Evolutionary conservation across 2,797 vertebrate species (phyloP).

Genomic region (Selene dorsalis): DNA sequence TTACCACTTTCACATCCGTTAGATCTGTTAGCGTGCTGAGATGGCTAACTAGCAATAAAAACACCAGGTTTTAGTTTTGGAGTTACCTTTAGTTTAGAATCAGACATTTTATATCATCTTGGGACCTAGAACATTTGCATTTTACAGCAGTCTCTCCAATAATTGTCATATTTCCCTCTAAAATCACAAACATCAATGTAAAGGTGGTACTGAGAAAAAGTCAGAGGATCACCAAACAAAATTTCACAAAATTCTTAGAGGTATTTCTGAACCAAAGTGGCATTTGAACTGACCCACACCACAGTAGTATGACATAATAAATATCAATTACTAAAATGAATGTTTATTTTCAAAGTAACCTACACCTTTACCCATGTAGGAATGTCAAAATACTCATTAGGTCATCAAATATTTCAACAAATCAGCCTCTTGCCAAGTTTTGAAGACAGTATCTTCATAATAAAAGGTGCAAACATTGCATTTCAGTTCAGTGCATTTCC

Average conservation of each 20-base stretch:
- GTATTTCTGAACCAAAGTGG: not conserved
- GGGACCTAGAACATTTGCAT: not conserved
- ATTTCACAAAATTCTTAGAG: not conserved
- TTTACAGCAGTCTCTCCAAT: not conserved
- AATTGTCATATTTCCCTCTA: not conserved
- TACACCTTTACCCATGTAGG: not conserved
- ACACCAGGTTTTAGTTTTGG: not conserved
- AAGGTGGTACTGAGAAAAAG: not conserved
- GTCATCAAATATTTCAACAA: not conserved
- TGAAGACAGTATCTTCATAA: not conserved
- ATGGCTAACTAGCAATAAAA: not conserved
- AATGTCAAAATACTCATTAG: not conserved
- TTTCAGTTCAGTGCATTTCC: constrained; percentile 6
- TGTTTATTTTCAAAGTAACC: not conserved
- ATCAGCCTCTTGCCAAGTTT: not conserved
- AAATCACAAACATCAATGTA: constrained; percentile 4
- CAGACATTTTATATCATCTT: not conserved
- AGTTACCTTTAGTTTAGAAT: not conserved
- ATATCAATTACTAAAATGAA: not conserved
- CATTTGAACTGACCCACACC: not conserved
- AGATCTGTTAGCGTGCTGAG: not conserved
- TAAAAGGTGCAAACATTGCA: constrained; percentile 12
- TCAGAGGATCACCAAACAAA: not conserved
- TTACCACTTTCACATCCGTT: not conserved
- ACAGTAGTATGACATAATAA: not conserved